phyloP scores from a whole-genome alignment of 2,888 invertebrate genomes.

The Hedychridium roseum region DNA sequence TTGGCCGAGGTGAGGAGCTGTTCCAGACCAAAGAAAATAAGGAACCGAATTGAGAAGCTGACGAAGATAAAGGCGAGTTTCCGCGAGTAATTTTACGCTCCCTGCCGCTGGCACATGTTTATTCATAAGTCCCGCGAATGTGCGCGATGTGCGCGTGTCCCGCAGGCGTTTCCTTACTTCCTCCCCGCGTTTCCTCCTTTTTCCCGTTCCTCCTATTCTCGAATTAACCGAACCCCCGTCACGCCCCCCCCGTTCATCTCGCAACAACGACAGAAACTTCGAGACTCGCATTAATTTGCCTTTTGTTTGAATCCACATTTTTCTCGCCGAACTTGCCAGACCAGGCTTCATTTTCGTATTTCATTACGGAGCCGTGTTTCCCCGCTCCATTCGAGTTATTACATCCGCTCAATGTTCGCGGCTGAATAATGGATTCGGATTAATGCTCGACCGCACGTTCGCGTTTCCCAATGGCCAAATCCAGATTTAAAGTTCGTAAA shows the following conservation, averaged over 20 bases:
- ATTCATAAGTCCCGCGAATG: constrained; percentile 55
- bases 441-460: constrained; percentile 12
- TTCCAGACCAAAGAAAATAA: not conserved
- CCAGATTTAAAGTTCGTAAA: constrained; percentile 36
- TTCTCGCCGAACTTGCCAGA: no score
- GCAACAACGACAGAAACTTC: no score
- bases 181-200: constrained; percentile 1
- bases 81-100: constrained; percentile 52
- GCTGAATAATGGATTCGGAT: constrained; percentile 16
- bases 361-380: no score
- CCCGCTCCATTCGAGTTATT: no score
- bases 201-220: not conserved
- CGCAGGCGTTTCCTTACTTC: constrained; percentile 27
- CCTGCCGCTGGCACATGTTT: constrained; percentile 52
- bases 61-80: constrained; percentile 39
- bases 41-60: no score
- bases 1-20: not conserved
- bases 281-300: no score
- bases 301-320: no score
- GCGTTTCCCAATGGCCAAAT: constrained; percentile 23
- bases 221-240: not conserved
- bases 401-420: no score
- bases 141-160: constrained; percentile 46
- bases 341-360: no score
- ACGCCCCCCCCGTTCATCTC: no score